Evolutionary conservation across 2,888 invertebrate species (phyloP), one percentile per base, ranked within the genome.

Genomic region (Apodemia duryi): DNA sequence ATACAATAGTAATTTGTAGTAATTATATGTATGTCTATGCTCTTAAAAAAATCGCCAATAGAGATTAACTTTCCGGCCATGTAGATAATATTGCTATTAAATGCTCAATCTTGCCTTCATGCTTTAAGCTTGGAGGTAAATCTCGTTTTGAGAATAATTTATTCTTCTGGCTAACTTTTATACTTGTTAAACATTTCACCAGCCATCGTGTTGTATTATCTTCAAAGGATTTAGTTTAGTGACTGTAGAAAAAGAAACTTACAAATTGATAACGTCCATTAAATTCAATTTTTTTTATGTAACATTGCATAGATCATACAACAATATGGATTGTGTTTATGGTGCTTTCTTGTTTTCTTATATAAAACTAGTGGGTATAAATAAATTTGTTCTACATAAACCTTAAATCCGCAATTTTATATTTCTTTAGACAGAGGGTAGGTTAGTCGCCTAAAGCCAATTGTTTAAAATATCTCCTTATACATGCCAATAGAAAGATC

Each of bases 11-110:
- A n/a, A 57, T 32, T 10, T 52, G 10, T 52, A 28, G 28, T 52
- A 28, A 13, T 57, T 52, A 29, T 29, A 54, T 74, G 73, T 29
- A 54, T 74, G 73, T 74, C 72, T 70, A 73, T 75, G 83, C 83
- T 82, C 81, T 80, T 75, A 72, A 73, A 71, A 71, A 74, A 79
- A 82, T 83, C 81, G 84, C 85, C 84, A 84, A 68, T 72, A 65
- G 46, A 46, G n/a, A 46, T 13, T 71, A 77, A 78, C 74, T 76
- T 70, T 72, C 73, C 73, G 73, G 77, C 76, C 77, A 77, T 71
- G 68, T 77, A 75, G 68, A 64, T 69, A 67, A 68, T 70, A 71
- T 72, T 66, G 74, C 72, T 74, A 76, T 71, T 75, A 72, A 66
- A 69, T 73, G 76, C 77, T 79, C 77, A 78, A 77, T 75, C 70